Evolutionary conservation across 2,888 invertebrate species (phyloP).

Genomic region (Eupithecia dodoneata): DNA sequence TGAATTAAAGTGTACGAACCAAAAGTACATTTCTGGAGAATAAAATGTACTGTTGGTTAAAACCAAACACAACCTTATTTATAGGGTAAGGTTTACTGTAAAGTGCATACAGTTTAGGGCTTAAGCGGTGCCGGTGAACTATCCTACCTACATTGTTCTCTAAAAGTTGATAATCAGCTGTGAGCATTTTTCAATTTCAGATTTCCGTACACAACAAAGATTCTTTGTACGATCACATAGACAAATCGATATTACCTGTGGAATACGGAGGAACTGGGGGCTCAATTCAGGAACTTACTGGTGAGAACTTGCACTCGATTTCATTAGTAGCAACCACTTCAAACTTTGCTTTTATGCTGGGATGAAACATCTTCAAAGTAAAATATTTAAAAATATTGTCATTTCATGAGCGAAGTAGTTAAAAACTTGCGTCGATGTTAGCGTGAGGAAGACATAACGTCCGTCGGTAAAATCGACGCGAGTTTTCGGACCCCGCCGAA

Average conservation of each 20-base stretch:
- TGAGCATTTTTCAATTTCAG: neutral
- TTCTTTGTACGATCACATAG: neutral
- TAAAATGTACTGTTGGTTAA: neutral
- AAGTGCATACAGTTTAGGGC: neutral
- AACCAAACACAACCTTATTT: neutral
- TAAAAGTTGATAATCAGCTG: too few species aligned
- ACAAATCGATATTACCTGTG: neutral
- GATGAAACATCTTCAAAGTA: too few species aligned
- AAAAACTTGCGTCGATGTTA: neutral
- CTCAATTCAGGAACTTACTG: neutral
- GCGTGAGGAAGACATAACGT: too few species aligned
- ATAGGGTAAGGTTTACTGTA: neutral
- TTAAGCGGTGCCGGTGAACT: too few species aligned
- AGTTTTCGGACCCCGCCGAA: neutral
- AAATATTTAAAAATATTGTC: neutral
- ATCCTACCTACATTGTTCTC: too few species aligned
- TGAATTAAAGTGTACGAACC: neutral
- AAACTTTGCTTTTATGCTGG: too few species aligned
- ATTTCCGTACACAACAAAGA: neutral
- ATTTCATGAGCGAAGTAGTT: neutral
- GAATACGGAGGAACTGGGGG: slow-evolving; percentile 1
- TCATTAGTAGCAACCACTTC: too few species aligned
- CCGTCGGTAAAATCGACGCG: too few species aligned
- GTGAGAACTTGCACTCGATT: neutral
- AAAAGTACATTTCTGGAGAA: neutral